phyloP scores from a whole-genome alignment of 2,888 invertebrate genomes.

The Thera britannica region DNA sequence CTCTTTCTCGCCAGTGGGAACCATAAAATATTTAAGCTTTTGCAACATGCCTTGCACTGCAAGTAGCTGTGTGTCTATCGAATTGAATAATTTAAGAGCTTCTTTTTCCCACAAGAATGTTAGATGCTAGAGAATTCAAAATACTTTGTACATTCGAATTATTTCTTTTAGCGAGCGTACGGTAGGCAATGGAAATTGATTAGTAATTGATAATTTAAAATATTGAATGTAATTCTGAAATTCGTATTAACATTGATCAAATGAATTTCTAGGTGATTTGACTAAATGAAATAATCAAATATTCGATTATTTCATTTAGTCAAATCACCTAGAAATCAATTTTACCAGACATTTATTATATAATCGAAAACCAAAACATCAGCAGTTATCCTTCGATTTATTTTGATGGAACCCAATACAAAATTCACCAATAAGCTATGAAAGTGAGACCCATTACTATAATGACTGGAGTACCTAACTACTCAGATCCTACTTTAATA shows the following conservation, averaged over 20 bases:
- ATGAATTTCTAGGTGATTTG: too few species aligned
- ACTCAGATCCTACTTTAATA: conserved; percentile 1
- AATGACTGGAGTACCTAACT: not conserved
- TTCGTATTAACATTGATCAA: too few species aligned
- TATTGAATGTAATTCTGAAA: too few species aligned
- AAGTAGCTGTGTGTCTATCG: conserved; percentile 33
- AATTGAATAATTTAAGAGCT: conserved; percentile 30
- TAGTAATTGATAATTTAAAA: too few species aligned
- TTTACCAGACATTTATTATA: too few species aligned
- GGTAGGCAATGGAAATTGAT: too few species aligned
- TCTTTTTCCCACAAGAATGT: conserved; percentile 22
- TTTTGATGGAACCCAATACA: not conserved
- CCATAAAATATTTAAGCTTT: conserved; percentile 36
- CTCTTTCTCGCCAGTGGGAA: conserved; percentile 35
- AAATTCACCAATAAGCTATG: not conserved
- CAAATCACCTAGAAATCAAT: too few species aligned
- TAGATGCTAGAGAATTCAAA: conserved; percentile 8
- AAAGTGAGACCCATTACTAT: conserved; percentile 2
- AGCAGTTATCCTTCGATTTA: not conserved
- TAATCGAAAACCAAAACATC: too few species aligned
- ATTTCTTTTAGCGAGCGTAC: too few species aligned
- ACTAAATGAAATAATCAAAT: too few species aligned
- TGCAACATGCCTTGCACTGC: conserved; percentile 32
- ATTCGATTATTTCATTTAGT: too few species aligned
- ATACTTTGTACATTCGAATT: too few species aligned